These are phyloP conservation scores for Spizaetus ornatus DNA, from an alignment of 2,113 vertebrate genomes.

Conservation along the genomic window DNA sequence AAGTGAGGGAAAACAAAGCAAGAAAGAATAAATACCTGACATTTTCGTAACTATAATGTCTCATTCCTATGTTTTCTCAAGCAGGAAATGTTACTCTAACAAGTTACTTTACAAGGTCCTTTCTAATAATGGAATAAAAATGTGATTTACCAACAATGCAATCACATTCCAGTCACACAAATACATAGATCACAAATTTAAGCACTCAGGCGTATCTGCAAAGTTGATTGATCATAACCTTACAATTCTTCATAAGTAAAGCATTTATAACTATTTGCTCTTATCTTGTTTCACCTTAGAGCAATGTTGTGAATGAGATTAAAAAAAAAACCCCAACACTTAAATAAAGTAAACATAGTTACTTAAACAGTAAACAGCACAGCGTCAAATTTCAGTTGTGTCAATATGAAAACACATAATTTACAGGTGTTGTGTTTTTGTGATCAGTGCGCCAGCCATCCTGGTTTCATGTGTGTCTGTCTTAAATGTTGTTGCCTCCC, in stretches of 20 bases:
- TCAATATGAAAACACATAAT: not conserved
- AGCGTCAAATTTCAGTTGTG: not conserved
- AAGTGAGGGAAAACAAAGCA: not conserved
- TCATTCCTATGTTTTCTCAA: not conserved
- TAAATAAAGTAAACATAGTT: not conserved
- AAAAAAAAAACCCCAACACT: not conserved
- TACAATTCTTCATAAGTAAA: not conserved
- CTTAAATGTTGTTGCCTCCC: not conserved
- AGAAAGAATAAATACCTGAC: not conserved
- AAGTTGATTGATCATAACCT: not conserved
- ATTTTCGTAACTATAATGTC: not conserved
- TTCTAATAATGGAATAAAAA: not conserved
- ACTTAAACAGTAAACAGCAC: not conserved
- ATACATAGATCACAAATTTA: not conserved
- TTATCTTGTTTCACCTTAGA: not conserved
- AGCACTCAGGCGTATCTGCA: not conserved
- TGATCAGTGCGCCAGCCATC: not conserved
- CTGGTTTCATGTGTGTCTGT: not conserved
- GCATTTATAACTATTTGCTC: not conserved
- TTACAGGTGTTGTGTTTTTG: not conserved
- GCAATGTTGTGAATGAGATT: not conserved
- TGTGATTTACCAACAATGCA: not conserved
- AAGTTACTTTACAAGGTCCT: not conserved
- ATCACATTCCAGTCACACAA: not conserved
- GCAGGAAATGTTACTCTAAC: not conserved